Evolutionary conservation across 2,113 vertebrate species (phyloP), one percentile per base, ranked within the genome.

Genomic region (Bos indicus): DNA sequence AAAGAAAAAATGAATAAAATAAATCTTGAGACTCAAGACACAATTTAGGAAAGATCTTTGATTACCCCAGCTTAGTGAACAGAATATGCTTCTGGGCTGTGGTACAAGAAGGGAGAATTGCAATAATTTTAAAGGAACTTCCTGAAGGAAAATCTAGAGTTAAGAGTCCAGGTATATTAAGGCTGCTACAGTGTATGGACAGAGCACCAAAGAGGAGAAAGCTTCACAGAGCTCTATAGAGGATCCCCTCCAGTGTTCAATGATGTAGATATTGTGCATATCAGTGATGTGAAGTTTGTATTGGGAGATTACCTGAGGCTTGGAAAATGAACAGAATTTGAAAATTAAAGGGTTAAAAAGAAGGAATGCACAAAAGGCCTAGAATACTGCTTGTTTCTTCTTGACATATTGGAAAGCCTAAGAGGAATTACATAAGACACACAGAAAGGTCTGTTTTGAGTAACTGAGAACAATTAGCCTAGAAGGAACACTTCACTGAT

Each of bases 61-160:
- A 26, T 25, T 48, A 8, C 30, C 25, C 33, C 43, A 6, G 17
- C 5, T 52, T 30, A 46, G 13, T 59, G 5, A 11, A 86, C 11
- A 57, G 19, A 80, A 21, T 48, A 25, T 84, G 36, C 56, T 62
- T 71, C 36, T 8, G n/a, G 80, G 30, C 5, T 48, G 30, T 6
- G 21, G 11, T 16, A 15, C 2, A 43, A 9, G 26, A 4, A 43
- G 6, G 6, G 43, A 2, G 3, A 48, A 16, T 57, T 3, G 19
- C 54, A 40, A 17, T 28, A 40, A 11, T n/a, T 30, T 23, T 77
- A 48, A 46, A 12, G 23, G 36, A 64, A 17, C 21, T 51, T 25
- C 23, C 33, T n/a, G 64, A 28, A 17, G 33, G 15, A 56, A 86
- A n/a, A 74, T 17, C 25, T 60, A 4, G 2, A 82, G 26, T 30